Conservation (phyloP, 1,140 invertebrate species). For the Lepidurus packardi region DNA sequence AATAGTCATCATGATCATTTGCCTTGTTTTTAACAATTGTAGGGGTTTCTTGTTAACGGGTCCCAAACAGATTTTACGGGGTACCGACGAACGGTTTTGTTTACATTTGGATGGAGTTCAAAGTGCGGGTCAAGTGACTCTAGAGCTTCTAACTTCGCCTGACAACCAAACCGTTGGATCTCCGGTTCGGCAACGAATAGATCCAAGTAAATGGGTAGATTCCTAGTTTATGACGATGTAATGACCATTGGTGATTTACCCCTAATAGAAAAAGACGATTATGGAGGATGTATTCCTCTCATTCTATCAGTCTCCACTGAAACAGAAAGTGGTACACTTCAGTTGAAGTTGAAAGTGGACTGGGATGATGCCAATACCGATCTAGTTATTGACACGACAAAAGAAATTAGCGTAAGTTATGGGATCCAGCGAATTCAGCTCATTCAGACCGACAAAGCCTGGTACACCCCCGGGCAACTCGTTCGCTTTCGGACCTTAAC, state of each 20-base stretch:
- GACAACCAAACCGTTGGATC: not conserved
- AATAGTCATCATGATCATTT: no score
- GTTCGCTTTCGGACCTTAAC: conserved; percentile 53
- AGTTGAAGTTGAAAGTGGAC: not conserved
- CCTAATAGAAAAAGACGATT: not conserved
- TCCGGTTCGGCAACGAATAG: not conserved
- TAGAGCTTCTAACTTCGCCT: conserved; percentile 40
- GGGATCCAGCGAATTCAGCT: conserved; percentile 51
- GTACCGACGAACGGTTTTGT: conserved; percentile 45
- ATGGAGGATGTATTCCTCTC: not conserved
- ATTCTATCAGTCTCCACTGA: not conserved
- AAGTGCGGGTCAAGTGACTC: conserved; percentile 44
- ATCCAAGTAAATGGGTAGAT: not conserved
- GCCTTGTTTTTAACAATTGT: not conserved
- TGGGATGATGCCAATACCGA: conserved; percentile 45
- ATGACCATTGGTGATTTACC: no score
- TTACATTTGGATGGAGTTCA: conserved; percentile 48
- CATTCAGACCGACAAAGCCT: conserved; percentile 51
- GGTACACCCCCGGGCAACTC: conserved; percentile 59
- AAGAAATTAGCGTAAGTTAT: conserved; percentile 42
- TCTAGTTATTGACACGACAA: conserved; percentile 49
- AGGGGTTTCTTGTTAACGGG: conserved; percentile 48
- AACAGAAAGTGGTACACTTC: not conserved
- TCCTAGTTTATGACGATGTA: no score
- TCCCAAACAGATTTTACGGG: conserved; percentile 46